A percentile compares a stretch with the other conserved stretches of the same genome.
Conservation (phyloP, 2,888 invertebrate genomes). For the Tiliacea citrago region DNA sequence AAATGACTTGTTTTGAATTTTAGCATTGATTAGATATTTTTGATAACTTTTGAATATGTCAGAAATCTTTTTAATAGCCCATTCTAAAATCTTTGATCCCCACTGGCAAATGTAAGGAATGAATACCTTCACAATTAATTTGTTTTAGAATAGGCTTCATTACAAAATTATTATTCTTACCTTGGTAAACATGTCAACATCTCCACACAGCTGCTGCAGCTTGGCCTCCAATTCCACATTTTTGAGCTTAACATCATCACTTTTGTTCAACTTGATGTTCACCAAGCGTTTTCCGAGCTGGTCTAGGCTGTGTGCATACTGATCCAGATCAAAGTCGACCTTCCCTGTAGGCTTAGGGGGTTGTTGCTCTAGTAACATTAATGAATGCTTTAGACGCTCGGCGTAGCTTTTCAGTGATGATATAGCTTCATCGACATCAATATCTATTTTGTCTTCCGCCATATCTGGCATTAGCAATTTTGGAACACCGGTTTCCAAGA, state of each 20-base stretch:
- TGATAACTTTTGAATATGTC: neutral
- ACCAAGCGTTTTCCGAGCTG: constrained; percentile 81
- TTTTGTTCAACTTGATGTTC: constrained; percentile 77
- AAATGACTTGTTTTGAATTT: too few species aligned
- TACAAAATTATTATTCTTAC: constrained; percentile 66
- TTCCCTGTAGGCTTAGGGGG: constrained; percentile 63
- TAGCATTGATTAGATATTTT: too few species aligned
- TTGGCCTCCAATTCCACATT: constrained; percentile 81
- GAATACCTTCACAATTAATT: neutral
- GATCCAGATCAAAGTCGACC: constrained; percentile 75
- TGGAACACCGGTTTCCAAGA: constrained; percentile 78
- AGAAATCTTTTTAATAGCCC: neutral
- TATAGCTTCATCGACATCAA: constrained; percentile 80
- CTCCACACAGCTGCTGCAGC: constrained; percentile 77
- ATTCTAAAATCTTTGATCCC: neutral
- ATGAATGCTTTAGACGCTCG: constrained; percentile 80
- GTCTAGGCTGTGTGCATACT: constrained; percentile 81
- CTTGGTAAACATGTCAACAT: constrained; percentile 84
- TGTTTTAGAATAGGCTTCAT: neutral
- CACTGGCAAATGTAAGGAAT: too few species aligned
- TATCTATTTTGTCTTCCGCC: constrained; percentile 72
- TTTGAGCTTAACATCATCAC: constrained; percentile 69
- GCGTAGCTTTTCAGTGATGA: constrained; percentile 79
- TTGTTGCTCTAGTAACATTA: constrained; percentile 62
- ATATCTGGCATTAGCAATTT: constrained; percentile 82